Evolutionary conservation across 2,888 invertebrate species (phyloP).

Genomic region (Andrena dorsata): DNA sequence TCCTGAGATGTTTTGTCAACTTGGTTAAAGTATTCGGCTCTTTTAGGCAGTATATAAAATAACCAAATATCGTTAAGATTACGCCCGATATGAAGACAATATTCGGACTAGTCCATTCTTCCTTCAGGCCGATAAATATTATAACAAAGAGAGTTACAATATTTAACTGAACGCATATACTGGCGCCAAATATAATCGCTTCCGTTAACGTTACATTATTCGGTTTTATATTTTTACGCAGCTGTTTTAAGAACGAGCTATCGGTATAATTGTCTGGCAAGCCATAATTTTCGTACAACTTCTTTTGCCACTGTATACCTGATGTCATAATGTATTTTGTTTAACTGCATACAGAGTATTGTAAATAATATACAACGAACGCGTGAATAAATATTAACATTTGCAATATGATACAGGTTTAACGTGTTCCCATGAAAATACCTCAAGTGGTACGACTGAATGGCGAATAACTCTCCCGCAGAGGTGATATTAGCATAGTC

Average conservation of each 20-base stretch:
- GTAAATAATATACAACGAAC: background rate
- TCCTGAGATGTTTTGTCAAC: constrained; percentile 89
- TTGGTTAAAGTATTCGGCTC: constrained; percentile 69
- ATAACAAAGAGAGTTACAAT: constrained; percentile 91
- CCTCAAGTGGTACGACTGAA: background rate
- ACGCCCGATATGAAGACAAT: constrained; percentile 88
- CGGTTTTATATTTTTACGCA: constrained; percentile 93
- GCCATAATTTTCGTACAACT: constrained; percentile 94
- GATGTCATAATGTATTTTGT: constrained; percentile 29
- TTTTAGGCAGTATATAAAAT: constrained; percentile 86
- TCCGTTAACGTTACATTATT: constrained; percentile 90
- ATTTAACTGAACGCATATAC: constrained; percentile 93
- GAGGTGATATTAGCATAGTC: background rate
- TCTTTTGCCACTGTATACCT: constrained; percentile 91
- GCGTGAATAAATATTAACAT: background rate
- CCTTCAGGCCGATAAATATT: constrained; percentile 91
- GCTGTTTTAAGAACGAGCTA: constrained; percentile 92
- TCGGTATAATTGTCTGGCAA: constrained; percentile 98
- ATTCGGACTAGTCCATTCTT: constrained; percentile 89
- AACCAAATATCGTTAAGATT: constrained; percentile 87
- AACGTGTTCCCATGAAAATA: background rate
- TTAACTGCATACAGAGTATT: background rate
- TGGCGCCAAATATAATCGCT: constrained; percentile 91
- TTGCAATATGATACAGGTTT: background rate
- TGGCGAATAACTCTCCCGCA: background rate